These are phyloP conservation scores for cattle (Bos taurus) DNA, from an alignment of 2,113 vertebrate genomes.

Conservation along the genomic window DNA sequence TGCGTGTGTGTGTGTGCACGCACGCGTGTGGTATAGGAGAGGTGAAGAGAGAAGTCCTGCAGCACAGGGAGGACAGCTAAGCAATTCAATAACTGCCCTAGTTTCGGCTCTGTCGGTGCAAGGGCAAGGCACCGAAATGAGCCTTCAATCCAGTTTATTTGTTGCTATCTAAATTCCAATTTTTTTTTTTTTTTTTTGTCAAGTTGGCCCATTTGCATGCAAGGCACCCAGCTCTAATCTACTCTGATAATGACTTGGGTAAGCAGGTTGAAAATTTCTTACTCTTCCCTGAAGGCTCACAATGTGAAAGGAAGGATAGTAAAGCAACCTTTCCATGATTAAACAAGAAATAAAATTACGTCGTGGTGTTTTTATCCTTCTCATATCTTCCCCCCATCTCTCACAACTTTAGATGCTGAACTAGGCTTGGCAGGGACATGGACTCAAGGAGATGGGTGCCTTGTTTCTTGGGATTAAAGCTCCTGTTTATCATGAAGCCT, in stretches of 20 bases:
- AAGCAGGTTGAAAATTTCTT: constrained; percentile 51
- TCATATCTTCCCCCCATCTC: not conserved
- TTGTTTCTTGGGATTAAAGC: constrained; percentile 8
- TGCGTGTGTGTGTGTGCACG: no score
- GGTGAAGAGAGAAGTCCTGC: not conserved
- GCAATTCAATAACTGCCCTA: not conserved
- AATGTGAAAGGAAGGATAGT: not conserved
- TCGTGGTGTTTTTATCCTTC: not conserved
- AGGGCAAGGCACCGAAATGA: not conserved
- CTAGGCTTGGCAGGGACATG: not conserved
- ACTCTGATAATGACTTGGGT: constrained; percentile 53
- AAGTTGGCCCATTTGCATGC: constrained; percentile 47
- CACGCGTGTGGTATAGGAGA: no score
- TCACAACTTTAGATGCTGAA: not conserved
- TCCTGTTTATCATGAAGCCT: not conserved
- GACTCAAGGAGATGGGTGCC: not conserved
- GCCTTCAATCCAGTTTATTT: constrained; percentile 33
- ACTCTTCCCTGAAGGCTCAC: constrained; percentile 10
- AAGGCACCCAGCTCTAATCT: constrained; percentile 33
- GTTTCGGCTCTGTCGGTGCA: not conserved
- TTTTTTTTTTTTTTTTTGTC: constrained; percentile 35
- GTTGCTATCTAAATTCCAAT: constrained; percentile 49
- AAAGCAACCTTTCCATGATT: constrained; percentile 34
- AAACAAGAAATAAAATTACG: constrained; percentile 25
- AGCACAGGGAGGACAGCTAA: not conserved